These are phyloP conservation scores for Amphiprion clarkii DNA, from an alignment of 2,797 vertebrate species.

Conservation along the genomic window DNA sequence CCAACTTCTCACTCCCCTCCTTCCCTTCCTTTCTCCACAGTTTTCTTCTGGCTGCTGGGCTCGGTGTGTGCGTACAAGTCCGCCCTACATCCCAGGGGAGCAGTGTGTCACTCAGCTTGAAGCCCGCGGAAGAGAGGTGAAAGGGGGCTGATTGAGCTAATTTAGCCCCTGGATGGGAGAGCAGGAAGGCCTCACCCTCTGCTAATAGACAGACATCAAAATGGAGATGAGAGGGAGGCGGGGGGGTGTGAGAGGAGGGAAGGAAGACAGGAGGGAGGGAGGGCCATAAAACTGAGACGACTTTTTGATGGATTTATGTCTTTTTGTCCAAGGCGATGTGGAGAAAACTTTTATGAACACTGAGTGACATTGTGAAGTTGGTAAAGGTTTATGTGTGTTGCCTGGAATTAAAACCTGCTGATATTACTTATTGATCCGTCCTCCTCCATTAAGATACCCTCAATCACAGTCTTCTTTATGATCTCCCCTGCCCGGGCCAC, in stretches of 20 bases:
- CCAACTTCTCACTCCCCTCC: constrained; percentile 32
- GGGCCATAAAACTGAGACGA: constrained; percentile 79
- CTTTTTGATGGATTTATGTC: constrained; percentile 82
- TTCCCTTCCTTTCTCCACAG: constrained; percentile 20
- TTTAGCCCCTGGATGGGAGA: constrained; percentile 86
- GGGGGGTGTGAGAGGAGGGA: constrained; percentile 41
- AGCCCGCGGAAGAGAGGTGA: constrained; percentile 82
- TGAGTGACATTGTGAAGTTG: constrained; percentile 88
- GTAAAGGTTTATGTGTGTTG: constrained; percentile 84
- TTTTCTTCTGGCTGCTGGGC: constrained; percentile 52
- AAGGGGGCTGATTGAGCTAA: constrained; percentile 88
- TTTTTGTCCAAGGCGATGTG: constrained; percentile 74
- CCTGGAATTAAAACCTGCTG: constrained; percentile 83
- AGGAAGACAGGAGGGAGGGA: constrained; percentile 38
- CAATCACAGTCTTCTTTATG: constrained; percentile 81
- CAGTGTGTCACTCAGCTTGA: constrained; percentile 81
- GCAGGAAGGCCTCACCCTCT: constrained; percentile 83
- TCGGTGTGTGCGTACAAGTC: constrained; percentile 24
- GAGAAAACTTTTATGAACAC: constrained; percentile 86
- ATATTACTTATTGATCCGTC: constrained; percentile 87
- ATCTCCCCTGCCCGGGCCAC: constrained; percentile 70
- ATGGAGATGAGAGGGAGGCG: constrained; percentile 79
- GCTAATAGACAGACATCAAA: constrained; percentile 88
- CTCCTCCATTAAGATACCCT: constrained; percentile 83
- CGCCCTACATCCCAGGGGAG: constrained; percentile 68